These are phyloP conservation scores for Macrocentrus cingulum DNA, from an alignment of 1,140 invertebrate species.

Conservation along the genomic window DNA sequence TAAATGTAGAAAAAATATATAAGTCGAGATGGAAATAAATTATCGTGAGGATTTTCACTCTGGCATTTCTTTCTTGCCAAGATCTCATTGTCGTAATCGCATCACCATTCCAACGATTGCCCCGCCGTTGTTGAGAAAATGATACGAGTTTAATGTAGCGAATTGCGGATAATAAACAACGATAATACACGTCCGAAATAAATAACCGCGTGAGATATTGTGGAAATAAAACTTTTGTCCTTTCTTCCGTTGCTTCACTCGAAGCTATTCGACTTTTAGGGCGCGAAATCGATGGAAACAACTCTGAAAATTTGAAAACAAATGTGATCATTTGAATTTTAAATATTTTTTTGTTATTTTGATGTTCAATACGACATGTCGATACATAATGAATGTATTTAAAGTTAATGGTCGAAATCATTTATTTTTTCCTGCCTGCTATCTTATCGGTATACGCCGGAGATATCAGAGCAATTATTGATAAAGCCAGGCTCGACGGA, in stretches of 20 bases:
- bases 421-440: too few species aligned
- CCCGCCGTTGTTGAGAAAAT: constrained; percentile 29
- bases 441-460: too few species aligned
- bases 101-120: background rate
- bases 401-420: too few species aligned
- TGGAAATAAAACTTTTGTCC: constrained; percentile 39
- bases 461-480: too few species aligned
- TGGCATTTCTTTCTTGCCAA: constrained; percentile 1
- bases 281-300: constrained; percentile 8
- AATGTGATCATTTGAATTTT: too few species aligned
- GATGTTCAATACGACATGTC: too few species aligned
- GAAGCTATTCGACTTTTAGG: background rate
- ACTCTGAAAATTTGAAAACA: background rate
- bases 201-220: constrained; percentile 45
- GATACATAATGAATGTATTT: too few species aligned
- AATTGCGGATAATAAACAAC: constrained; percentile 50
- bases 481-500: too few species aligned
- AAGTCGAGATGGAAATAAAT: background rate
- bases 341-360: too few species aligned
- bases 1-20: background rate
- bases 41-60: background rate
- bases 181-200: constrained; percentile 48
- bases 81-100: constrained; percentile 9
- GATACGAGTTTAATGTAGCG: constrained; percentile 52
- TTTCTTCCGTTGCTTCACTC: constrained; percentile 35